Evolutionary conservation across 2,797 vertebrate species (phyloP), one percentile per base, ranked within the genome.

Genomic region (Muscicapa comitata): DNA sequence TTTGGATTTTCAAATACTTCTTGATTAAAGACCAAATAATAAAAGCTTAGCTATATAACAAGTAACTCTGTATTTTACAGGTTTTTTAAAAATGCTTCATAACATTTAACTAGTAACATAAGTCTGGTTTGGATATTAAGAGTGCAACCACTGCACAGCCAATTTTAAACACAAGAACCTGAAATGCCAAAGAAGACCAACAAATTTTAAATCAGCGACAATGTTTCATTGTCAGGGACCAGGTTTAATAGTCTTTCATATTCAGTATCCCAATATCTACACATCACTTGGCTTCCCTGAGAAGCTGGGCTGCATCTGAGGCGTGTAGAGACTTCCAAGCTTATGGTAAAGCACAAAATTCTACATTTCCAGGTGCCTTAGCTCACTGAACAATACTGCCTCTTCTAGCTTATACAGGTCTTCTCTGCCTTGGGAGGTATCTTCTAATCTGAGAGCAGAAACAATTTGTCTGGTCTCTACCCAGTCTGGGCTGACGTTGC

Each of bases 1-100:
- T 75, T 35, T 88, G 47, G 58, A 31, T 85, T 88, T 86, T 81
- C 51, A 81, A 91, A 72, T 66, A 40, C 31, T 85, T 86, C 37
- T 86, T 40, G 16, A 70, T 86, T 33, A 94, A 96, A 80, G 61
- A 65, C 48, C 40, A 72, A 78, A 86, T 70, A 85, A 68, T 86
- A 83, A 92, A 92, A 91, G 26, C 33, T 80, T 55, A 75, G 57
- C 71, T 85, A n/a, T 87, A 18, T 54, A 82, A 72, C 25, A 66
- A 83, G 81, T 74, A 77, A 90, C 33, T 79, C 80, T 80, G 35
- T 63, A 73, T 93, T 96, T 95, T 90, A 95, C 47, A 70, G 70
- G 33, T 78, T 79, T 93, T 93, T 95, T 88, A 62, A 94, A 93
- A 78, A 23, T 68, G 67, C 62, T 89, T 94, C 73, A 76, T 81